Percentiles rank a stretch among this genome's conserved stretches.
These are phyloP conservation scores for Ornithorhynchus anatinus DNA, from an alignment of 2,113 vertebrate species.

Conservation along the genomic window DNA sequence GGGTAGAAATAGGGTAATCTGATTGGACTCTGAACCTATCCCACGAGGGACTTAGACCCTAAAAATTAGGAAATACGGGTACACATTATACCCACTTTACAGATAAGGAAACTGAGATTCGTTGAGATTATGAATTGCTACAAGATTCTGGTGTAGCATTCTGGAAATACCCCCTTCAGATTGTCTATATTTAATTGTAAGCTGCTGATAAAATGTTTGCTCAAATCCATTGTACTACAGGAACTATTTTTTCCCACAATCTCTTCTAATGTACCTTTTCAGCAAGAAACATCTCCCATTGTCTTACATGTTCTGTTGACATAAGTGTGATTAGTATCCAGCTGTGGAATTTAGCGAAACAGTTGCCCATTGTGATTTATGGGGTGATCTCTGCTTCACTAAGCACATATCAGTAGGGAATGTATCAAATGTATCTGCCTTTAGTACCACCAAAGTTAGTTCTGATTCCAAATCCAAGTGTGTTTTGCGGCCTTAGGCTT, in stretches of 20 bases:
- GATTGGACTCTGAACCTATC: no score
- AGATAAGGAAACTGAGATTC: no score
- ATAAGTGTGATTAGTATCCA: constrained; percentile 7
- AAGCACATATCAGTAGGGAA: constrained; percentile 33
- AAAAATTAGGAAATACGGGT: no score
- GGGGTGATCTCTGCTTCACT: constrained; percentile 44
- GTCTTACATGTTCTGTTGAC: constrained; percentile 42
- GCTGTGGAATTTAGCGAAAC: constrained; percentile 21
- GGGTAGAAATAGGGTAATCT: no score
- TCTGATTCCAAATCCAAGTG: constrained; percentile 34
- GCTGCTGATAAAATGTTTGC: no score
- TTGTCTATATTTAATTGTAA: no score
- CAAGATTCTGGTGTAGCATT: no score
- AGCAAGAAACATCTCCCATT: constrained; percentile 34
- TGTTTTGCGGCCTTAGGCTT: constrained; percentile 16
- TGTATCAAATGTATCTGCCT: constrained; percentile 49
- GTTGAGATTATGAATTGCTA: no score
- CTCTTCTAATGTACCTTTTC: background rate
- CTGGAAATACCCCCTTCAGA: no score
- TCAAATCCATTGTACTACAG: no score
- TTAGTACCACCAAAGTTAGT: constrained; percentile 37
- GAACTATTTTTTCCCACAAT: background rate
- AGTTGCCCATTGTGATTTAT: constrained; percentile 48
- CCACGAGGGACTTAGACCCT: no score
- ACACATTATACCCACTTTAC: no score